Evolutionary conservation across 2,797 vertebrate species (phyloP).

Genomic region (Lacerta agilis): DNA sequence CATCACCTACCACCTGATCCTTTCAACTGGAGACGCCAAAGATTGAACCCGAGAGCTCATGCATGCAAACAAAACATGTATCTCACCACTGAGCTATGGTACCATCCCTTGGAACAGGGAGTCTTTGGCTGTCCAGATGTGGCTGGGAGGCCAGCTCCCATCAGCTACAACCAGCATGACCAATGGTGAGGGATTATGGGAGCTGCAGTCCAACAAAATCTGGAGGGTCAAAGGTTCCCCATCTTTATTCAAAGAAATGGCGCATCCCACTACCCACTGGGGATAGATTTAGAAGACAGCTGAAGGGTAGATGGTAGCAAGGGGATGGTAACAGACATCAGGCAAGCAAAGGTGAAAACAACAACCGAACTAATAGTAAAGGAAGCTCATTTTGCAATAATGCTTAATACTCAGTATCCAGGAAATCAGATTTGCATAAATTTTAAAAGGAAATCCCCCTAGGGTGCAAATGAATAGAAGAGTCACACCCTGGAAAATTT

Average conservation of each 20-base stretch:
- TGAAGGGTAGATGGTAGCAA: background rate
- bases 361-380: background rate
- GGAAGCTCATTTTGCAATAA: background rate
- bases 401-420: background rate
- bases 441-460: background rate
- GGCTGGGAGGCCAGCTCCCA: too few relatives aligned
- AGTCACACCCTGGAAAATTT: background rate
- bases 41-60: background rate
- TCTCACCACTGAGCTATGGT: background rate
- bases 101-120: background rate
- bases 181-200: too few relatives aligned
- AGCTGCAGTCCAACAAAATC: too few relatives aligned
- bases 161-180: too few relatives aligned
- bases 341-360: background rate
- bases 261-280: background rate
- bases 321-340: background rate
- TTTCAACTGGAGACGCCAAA: background rate
- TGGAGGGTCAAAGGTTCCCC: too few relatives aligned
- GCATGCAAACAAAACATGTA: background rate
- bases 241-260: background rate
- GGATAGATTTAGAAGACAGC: background rate
- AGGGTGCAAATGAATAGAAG: too few relatives aligned
- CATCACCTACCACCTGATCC: background rate
- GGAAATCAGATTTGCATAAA: background rate
- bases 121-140: too few relatives aligned